Conservation (phyloP, 2,113 vertebrate genomes). For the Ramphastos sulfuratus region DNA sequence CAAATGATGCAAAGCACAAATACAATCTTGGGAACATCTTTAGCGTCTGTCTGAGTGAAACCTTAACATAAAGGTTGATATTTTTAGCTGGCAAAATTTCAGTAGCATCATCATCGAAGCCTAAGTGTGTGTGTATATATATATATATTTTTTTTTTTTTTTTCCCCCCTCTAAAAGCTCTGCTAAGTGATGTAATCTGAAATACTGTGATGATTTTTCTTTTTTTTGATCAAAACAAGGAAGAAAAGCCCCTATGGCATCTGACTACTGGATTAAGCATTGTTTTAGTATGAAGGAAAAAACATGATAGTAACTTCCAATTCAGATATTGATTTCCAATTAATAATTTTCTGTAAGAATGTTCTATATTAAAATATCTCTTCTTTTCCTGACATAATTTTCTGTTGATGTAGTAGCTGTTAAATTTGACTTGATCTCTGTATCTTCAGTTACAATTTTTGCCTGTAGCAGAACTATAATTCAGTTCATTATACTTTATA, state of each 20-base stretch:
- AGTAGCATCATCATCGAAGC: constrained; percentile 47
- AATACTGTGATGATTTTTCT: constrained; percentile 59
- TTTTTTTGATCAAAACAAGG: not conserved
- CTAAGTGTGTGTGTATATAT: not conserved
- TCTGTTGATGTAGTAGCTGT: constrained; percentile 24
- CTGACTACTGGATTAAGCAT: constrained; percentile 68
- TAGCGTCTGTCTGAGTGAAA: constrained; percentile 68
- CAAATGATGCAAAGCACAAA: constrained; percentile 75
- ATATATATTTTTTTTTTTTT: too few relatives aligned
- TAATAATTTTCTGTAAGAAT: not conserved
- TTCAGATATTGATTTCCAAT: constrained; percentile 46
- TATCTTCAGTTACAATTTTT: not conserved
- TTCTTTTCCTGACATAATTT: constrained; percentile 21
- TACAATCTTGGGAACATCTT: constrained; percentile 71
- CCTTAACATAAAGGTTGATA: constrained; percentile 67
- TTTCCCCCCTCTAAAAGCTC: not conserved
- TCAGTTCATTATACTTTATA: not conserved
- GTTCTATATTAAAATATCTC: not conserved
- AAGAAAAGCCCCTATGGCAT: constrained; percentile 50
- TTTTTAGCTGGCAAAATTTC: constrained; percentile 75
- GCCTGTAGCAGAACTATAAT: not conserved
- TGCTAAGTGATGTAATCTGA: constrained; percentile 67
- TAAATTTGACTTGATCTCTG: constrained; percentile 30
- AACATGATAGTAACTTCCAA: not conserved
- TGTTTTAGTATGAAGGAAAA: constrained; percentile 35